A percentile compares a stretch with the other conserved stretches of the same genome.
Evolutionary conservation across 2,797 vertebrate species (phyloP).

Genomic region (Hoplostethus mediterraneus): DNA sequence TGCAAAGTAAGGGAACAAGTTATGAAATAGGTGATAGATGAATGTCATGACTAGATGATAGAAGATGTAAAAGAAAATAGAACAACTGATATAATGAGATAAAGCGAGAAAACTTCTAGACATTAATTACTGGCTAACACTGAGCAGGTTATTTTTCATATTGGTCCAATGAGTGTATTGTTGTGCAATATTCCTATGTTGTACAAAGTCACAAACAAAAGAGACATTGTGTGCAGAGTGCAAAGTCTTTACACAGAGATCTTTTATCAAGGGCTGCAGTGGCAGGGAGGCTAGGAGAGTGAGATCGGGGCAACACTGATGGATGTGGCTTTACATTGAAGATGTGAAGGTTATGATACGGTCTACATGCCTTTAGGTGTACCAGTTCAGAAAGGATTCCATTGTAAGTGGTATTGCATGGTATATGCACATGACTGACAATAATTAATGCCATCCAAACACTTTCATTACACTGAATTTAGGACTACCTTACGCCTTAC

Average conservation of each 20-base stretch:
- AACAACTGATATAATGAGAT: slow-evolving; percentile 1
- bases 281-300: slow-evolving; percentile 21
- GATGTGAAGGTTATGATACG: slow-evolving; percentile 19
- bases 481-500: slow-evolving; percentile 51
- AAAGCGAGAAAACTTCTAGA: slow-evolving; percentile 2
- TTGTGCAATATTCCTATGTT: slow-evolving; percentile 52
- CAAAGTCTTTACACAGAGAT: slow-evolving; percentile 8
- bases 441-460: slow-evolving; percentile 26
- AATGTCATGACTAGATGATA: slow-evolving; percentile 23
- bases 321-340: slow-evolving; percentile 22
- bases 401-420: neutral
- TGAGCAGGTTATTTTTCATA: slow-evolving; percentile 42
- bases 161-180: slow-evolving; percentile 26
- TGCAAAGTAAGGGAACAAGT: slow-evolving; percentile 50
- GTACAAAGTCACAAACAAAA: slow-evolving; percentile 30
- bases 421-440: neutral
- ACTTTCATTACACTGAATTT: slow-evolving; percentile 66
- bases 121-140: slow-evolving; percentile 35
- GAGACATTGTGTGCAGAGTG: slow-evolving; percentile 25
- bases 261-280: slow-evolving; percentile 34
- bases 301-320: slow-evolving; percentile 24
- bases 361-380: slow-evolving; percentile 18
- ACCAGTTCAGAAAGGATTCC: slow-evolving; percentile 24
- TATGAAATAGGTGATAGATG: slow-evolving; percentile 34
- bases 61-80: slow-evolving; percentile 18